Base-by-base conservation (phyloP, 2,797 vertebrate species). In the Petrocephalus schoutedeni region DNA sequence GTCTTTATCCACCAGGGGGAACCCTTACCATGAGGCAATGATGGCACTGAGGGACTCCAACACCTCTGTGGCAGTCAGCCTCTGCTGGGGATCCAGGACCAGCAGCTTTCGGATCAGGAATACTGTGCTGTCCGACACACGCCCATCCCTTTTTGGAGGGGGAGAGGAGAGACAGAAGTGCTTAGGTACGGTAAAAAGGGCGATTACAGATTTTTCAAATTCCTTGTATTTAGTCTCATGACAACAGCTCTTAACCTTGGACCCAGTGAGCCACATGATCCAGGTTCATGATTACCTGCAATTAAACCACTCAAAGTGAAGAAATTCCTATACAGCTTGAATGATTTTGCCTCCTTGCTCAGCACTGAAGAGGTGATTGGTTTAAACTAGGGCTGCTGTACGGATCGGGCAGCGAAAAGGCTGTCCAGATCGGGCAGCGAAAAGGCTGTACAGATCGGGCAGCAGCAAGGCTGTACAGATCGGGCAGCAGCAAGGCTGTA, bases 61-160 rank as follows among this genome's bases (percentile, higher is more conserved):
- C 91, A 99, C 98, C 59, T 98, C 98, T 0, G 96, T 93, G 36
- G 98, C 98, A 0, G 98, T 97, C 80, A 99, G 95, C 87, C 98
- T 97, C 91, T 99, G 98, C 95, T 99, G 98, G 0, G 98, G 98
- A 91, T 99, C 98, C 89, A 99, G 93, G 89, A 99, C 98, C 87
- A 99, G 95, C 92, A 99, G 96, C 91, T 99, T 99, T 88, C 98
- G 96, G 93, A 99, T 99, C 93, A 99, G 96, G 94, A 97, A 98
- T 93, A 99, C 98, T 0, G 98, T 99, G 95, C 96, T 99, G 90
- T 99, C 98, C 0, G 98, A 99, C 92, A 99, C 98, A 0, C 98
- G 96, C 1, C 98, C 98, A 0, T 99, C 98, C 93, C 98, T 99
- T 93, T 1, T 10, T 88, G 36, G 32, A 6, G 89, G 59, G 64